Percentiles rank a stretch among this genome's conserved stretches.
Evolutionary conservation across 1,140 invertebrate species (phyloP).

Genomic region (Drosophila bocqueti): DNA sequence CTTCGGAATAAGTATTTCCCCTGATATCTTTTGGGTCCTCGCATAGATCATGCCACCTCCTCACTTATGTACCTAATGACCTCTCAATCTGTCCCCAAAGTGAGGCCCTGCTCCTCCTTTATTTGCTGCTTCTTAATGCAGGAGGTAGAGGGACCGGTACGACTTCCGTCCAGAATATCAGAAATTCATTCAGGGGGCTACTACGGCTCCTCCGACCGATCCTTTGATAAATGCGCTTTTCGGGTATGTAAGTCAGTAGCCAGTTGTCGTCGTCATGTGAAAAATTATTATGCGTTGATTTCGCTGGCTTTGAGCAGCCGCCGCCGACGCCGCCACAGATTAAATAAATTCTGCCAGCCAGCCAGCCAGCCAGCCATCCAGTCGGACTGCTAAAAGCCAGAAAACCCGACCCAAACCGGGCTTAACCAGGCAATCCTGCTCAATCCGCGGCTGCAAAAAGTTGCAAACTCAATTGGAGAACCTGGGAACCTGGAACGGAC

Average conservation of each 20-base stretch:
- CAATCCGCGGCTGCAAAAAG: constrained; percentile 68
- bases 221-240: constrained; percentile 82
- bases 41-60: constrained; percentile 70
- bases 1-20: constrained; percentile 3
- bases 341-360: constrained; percentile 81
- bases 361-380: no score
- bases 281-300: constrained; percentile 81
- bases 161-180: constrained; percentile 55
- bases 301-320: constrained; percentile 68
- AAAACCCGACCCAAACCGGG: constrained; percentile 19
- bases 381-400: constrained; percentile 22
- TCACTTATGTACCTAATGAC: constrained; percentile 68
- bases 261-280: constrained; percentile 73
- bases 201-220: constrained; percentile 7
- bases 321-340: constrained; percentile 79
- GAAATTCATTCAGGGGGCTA: constrained; percentile 63
- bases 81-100: constrained; percentile 80
- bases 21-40: constrained; percentile 21
- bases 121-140: not conserved
- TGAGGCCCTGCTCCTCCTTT: constrained; percentile 8
- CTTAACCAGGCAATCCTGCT: constrained; percentile 41
- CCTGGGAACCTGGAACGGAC: constrained; percentile 32
- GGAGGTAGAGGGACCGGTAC: not conserved
- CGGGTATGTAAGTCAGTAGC: constrained; percentile 82
- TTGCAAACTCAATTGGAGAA: constrained; percentile 84